Percentiles rank a stretch among this genome's conserved stretches.
Evolutionary conservation across 2,797 vertebrate genomes (phyloP).

Genomic region (Danio aesculapii): DNA sequence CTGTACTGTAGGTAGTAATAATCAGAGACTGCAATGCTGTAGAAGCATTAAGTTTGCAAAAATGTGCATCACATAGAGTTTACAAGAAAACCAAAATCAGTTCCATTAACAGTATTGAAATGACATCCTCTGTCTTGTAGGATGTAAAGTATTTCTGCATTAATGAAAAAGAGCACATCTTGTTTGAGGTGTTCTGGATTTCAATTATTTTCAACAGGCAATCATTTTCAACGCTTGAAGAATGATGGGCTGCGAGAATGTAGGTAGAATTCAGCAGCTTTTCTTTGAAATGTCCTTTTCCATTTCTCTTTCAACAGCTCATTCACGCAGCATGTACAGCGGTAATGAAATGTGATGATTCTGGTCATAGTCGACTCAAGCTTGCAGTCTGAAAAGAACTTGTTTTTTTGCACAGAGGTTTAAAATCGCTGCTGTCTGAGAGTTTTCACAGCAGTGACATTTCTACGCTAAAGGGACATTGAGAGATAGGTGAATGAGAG

Average conservation of each 20-base stretch:
- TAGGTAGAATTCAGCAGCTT: neutral
- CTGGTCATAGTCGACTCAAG: neutral
- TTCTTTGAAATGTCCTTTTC: neutral
- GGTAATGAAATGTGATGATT: neutral
- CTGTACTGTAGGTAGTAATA: neutral
- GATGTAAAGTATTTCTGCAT: neutral
- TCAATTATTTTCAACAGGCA: neutral
- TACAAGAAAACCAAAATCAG: neutral
- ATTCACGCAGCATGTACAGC: neutral
- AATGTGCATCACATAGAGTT: neutral
- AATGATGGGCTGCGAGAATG: neutral
- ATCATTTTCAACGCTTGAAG: neutral
- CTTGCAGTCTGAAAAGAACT: neutral
- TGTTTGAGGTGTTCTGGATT: neutral
- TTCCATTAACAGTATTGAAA: neutral
- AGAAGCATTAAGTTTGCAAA: neutral
- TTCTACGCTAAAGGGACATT: slow-evolving; percentile 24
- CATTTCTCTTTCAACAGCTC: neutral
- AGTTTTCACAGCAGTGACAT: neutral
- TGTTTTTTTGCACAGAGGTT: neutral
- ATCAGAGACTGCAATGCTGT: neutral
- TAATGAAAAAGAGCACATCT: slow-evolving; percentile 10
- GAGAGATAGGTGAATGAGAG: slow-evolving; percentile 22
- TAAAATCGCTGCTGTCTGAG: slow-evolving; percentile 4
- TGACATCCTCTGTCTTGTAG: neutral